phyloP scores from a whole-genome alignment of 2,888 invertebrate genomes.

The Zele albiditarsus region DNA sequence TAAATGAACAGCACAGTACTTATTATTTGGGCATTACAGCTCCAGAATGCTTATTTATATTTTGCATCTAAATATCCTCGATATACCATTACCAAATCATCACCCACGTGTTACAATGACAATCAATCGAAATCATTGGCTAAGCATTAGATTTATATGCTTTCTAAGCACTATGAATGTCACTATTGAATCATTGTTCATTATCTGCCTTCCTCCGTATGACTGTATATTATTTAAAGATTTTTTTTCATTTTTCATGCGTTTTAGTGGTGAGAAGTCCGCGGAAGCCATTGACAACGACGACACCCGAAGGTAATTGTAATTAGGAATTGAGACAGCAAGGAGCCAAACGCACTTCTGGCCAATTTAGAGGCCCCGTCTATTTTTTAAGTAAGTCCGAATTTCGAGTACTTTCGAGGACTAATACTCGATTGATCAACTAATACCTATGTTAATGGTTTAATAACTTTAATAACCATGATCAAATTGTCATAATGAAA shows the following conservation, averaged over 20 bases:
- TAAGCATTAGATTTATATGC: conserved; percentile 26
- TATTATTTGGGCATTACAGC: conserved; percentile 62
- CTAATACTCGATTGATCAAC: conserved; percentile 40
- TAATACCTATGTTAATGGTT: background rate
- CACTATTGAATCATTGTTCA: background rate
- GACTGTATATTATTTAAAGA: conserved; percentile 9
- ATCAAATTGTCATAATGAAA: too few relatives aligned
- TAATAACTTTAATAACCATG: background rate
- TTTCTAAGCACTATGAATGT: background rate
- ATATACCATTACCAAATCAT: background rate
- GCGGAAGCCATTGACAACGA: conserved; percentile 73
- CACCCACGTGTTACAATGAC: conserved; percentile 27
- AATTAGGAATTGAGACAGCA: conserved; percentile 73
- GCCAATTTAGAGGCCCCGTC: conserved; percentile 70
- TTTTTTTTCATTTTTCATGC: conserved; percentile 67
- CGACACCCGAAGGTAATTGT: conserved; percentile 74
- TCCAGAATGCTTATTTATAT: conserved; percentile 56
- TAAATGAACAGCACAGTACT: conserved; percentile 49
- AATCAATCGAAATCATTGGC: background rate
- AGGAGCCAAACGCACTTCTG: conserved; percentile 71
- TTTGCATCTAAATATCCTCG: conserved; percentile 36
- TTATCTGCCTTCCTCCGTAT: background rate
- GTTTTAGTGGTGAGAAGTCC: conserved; percentile 75
- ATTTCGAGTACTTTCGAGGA: conserved; percentile 65
- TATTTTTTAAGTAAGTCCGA: conserved; percentile 73